These are phyloP conservation scores for Machaerirhynchus nigripectus DNA, from an alignment of 2,113 vertebrate species.

Conservation along the genomic window DNA sequence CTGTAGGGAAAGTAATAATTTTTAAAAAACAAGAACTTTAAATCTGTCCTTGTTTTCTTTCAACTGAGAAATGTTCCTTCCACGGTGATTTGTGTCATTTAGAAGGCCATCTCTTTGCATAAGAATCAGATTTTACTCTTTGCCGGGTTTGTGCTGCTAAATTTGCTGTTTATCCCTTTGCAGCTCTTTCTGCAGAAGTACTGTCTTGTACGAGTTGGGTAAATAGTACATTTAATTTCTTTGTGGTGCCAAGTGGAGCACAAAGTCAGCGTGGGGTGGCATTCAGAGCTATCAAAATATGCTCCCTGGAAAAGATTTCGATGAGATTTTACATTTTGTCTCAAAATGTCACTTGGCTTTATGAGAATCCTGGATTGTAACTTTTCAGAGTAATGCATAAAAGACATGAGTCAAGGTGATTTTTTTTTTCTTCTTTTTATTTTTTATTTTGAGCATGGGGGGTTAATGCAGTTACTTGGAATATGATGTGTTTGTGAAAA, in stretches of 20 bases:
- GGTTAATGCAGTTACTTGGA: not conserved
- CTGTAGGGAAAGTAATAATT: not conserved
- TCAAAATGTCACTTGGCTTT: not conserved
- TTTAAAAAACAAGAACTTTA: not conserved
- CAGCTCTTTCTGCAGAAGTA: not conserved
- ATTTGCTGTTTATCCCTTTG: not conserved
- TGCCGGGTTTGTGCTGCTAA: not conserved
- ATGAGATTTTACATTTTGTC: not conserved
- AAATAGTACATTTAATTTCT: slow-evolving; percentile 18
- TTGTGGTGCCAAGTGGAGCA: not conserved
- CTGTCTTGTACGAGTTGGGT: not conserved
- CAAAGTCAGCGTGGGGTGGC: not conserved
- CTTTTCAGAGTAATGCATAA: not conserved
- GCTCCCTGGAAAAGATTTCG: not conserved
- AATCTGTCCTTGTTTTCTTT: not conserved
- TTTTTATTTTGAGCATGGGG: too few species aligned
- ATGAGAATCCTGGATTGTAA: not conserved
- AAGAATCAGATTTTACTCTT: not conserved
- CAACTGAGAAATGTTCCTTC: not conserved
- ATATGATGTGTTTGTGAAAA: not conserved
- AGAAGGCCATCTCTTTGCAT: not conserved
- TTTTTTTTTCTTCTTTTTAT: not conserved
- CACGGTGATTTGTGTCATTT: not conserved
- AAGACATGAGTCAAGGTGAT: not conserved
- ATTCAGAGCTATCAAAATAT: not conserved